Percentiles rank a stretch among this genome's conserved stretches.
These are phyloP conservation scores for Tenthredo livida DNA, from an alignment of 2,888 invertebrate genomes.

Conservation along the genomic window DNA sequence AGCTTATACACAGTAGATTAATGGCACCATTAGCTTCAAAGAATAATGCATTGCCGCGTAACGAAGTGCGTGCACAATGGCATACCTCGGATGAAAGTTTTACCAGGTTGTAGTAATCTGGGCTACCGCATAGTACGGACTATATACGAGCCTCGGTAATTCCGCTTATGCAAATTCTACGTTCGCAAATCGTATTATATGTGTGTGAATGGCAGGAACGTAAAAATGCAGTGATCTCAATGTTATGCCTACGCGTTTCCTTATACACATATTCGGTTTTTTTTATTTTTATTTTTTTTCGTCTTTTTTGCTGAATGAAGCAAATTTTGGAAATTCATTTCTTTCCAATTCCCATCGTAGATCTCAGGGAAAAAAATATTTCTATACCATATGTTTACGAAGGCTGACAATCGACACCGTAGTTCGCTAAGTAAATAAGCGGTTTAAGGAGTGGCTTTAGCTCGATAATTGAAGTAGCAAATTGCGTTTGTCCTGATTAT, in stretches of 20 bases:
- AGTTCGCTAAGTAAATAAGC: conserved; percentile 18
- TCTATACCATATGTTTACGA: background rate
- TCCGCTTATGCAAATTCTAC: conserved; percentile 21
- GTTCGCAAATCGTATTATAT: background rate
- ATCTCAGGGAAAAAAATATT: background rate
- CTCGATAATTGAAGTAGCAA: conserved; percentile 37
- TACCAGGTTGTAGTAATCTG: conserved; percentile 58
- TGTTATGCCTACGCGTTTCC: background rate
- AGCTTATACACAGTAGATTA: conserved; percentile 6
- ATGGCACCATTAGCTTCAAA: conserved; percentile 61
- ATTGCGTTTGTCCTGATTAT: conserved; percentile 40
- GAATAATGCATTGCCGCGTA: conserved; percentile 54
- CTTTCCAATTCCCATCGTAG: background rate
- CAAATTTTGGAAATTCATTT: background rate
- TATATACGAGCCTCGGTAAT: background rate
- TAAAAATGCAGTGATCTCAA: background rate
- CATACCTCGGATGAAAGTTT: conserved; percentile 64
- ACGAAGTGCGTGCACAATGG: conserved; percentile 45
- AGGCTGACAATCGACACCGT: background rate
- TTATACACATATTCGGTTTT: background rate
- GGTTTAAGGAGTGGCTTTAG: conserved; percentile 30
- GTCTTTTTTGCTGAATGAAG: background rate
- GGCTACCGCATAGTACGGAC: conserved; percentile 56
- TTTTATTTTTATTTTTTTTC: no score
- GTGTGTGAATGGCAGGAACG: background rate